These are phyloP conservation scores for Campoplex nolae DNA, from an alignment of 2,888 invertebrate genomes.

Conservation along the genomic window DNA sequence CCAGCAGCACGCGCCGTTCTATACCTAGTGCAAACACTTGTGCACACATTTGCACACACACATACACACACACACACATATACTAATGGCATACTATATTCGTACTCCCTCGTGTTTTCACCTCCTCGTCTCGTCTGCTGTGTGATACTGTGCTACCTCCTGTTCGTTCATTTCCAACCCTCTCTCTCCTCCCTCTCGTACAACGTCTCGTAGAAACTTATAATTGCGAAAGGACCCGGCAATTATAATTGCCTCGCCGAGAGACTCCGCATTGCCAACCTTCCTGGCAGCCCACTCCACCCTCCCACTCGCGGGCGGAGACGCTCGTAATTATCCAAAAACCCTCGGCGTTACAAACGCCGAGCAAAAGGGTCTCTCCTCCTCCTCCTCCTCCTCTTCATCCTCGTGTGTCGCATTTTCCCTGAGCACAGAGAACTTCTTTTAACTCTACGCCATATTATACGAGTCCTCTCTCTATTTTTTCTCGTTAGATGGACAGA, in stretches of 20 bases:
- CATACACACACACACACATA: slow-evolving; percentile 68
- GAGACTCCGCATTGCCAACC: slow-evolving; percentile 48
- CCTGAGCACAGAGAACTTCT: slow-evolving; percentile 7
- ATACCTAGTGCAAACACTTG: slow-evolving; percentile 68
- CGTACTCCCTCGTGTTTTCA: slow-evolving; percentile 57
- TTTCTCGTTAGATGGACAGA: slow-evolving; percentile 16
- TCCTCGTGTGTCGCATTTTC: slow-evolving; percentile 31
- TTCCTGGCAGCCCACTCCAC: not conserved
- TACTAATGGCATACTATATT: not conserved
- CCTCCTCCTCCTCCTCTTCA: too few species aligned
- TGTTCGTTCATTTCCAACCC: slow-evolving; percentile 44
- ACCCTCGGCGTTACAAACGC: slow-evolving; percentile 73
- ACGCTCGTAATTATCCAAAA: slow-evolving; percentile 83
- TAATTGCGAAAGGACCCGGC: slow-evolving; percentile 85
- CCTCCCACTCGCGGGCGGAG: slow-evolving; percentile 76
- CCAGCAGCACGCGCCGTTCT: slow-evolving; percentile 53
- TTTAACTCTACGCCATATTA: slow-evolving; percentile 20
- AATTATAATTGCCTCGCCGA: slow-evolving; percentile 83
- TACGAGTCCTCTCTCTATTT: slow-evolving; percentile 9
- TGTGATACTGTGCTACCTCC: slow-evolving; percentile 40
- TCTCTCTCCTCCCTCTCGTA: slow-evolving; percentile 43
- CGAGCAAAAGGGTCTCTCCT: slow-evolving; percentile 49
- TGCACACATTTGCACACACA: slow-evolving; percentile 70
- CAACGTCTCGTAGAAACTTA: slow-evolving; percentile 83
- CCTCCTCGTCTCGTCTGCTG: slow-evolving; percentile 43